Evolutionary conservation across 2,113 vertebrate genomes (phyloP).

Genomic region (Brachirus orientalis): DNA sequence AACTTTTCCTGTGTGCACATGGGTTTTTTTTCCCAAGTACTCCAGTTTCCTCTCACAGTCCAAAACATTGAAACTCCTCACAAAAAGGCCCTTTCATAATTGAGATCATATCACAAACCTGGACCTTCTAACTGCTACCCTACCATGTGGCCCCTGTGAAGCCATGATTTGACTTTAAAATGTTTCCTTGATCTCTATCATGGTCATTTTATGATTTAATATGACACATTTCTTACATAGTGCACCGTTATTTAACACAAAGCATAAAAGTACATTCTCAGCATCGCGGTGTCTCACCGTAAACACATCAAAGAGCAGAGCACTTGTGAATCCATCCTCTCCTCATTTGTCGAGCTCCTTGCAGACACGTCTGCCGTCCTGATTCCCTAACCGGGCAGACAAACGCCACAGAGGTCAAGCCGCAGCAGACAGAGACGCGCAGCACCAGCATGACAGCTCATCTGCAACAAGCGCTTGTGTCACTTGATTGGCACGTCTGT

Average conservation of each 20-base stretch:
- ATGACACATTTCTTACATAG: too few species aligned
- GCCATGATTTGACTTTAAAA: too few species aligned
- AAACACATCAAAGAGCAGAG: conserved; percentile 4
- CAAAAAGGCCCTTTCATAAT: too few species aligned
- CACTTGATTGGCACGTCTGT: conserved; percentile 75
- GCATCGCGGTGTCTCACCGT: neutral
- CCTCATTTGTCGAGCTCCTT: conserved; percentile 49
- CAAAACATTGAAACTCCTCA: too few species aligned
- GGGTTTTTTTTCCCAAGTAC: too few species aligned
- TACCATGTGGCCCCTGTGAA: too few species aligned
- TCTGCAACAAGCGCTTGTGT: conserved; percentile 68
- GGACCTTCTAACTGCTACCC: too few species aligned
- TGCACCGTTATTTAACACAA: neutral
- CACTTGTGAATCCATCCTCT: conserved; percentile 17
- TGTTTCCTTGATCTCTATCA: too few species aligned
- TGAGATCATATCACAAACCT: too few species aligned
- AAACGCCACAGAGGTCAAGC: conserved; percentile 57
- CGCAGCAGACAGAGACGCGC: conserved; percentile 26
- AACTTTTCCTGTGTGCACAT: too few species aligned
- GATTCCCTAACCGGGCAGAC: conserved; percentile 54
- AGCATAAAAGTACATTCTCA: neutral
- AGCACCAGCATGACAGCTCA: conserved; percentile 63
- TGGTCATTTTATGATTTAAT: too few species aligned
- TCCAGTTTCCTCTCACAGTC: too few species aligned
- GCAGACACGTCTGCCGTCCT: conserved; percentile 54